phyloP scores from a whole-genome alignment of 2,113 vertebrate species.

The Chionomys nivalis region DNA sequence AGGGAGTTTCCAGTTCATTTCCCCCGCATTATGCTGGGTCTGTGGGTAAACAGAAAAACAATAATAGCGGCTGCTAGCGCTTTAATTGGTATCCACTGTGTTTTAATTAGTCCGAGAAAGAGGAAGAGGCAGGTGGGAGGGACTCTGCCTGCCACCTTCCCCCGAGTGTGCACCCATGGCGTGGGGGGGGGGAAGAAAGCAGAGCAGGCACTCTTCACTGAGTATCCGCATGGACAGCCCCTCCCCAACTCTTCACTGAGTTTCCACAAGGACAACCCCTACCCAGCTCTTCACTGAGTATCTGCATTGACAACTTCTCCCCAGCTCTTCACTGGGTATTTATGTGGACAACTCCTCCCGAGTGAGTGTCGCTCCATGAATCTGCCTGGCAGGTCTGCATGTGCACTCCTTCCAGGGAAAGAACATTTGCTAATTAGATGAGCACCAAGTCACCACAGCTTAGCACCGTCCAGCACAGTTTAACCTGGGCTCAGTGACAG shows the following conservation, averaged over 20 bases:
- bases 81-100: conserved; percentile 49
- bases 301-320: neutral
- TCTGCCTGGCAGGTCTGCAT: rapidly evolving
- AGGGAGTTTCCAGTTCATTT: conserved; percentile 51
- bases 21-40: neutral
- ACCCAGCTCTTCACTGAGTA: rapidly evolving
- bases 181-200: rapidly evolving
- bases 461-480: rapidly evolving
- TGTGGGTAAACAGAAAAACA: conserved; percentile 48
- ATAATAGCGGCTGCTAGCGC: conserved; percentile 2
- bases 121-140: neutral
- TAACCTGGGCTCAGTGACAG: neutral
- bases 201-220: rapidly evolving
- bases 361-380: rapidly evolving
- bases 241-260: rapidly evolving
- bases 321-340: rapidly evolving
- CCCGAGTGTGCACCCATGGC: neutral
- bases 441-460: rapidly evolving
- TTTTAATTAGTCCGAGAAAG: conserved; percentile 66
- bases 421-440: neutral
- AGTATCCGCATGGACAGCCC: neutral
- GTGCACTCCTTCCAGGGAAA: neutral
- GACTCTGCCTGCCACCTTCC: neutral
- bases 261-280: neutral
- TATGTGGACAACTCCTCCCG: neutral